Evolutionary conservation across 2,797 vertebrate species (phyloP).

Genomic region (Octomys mimax): DNA sequence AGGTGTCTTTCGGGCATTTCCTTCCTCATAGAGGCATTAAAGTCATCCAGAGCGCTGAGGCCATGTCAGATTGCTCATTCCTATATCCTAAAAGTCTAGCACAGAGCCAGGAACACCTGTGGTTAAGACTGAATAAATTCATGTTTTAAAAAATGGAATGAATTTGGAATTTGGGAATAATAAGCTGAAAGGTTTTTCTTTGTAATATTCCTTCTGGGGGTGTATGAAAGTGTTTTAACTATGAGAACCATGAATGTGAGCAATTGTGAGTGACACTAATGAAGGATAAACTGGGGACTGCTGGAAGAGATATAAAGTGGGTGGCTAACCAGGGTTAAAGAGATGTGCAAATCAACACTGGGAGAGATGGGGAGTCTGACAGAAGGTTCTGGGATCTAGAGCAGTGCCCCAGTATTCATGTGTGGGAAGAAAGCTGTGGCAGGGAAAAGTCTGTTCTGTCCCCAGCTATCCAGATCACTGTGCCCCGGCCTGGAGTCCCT

Average conservation of each 20-base stretch:
- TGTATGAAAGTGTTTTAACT: slow-evolving; percentile 21
- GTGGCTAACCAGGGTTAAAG: background rate
- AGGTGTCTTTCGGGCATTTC: background rate
- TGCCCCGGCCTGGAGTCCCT: background rate
- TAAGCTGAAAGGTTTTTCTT: slow-evolving; percentile 47
- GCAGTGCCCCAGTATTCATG: background rate
- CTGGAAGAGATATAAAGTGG: background rate
- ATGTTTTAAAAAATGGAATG: background rate
- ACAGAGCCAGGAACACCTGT: background rate
- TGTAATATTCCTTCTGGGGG: background rate
- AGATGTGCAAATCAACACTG: background rate
- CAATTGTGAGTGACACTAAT: background rate
- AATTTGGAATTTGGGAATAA: slow-evolving; percentile 59
- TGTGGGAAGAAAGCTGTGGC: background rate
- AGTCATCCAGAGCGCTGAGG: background rate
- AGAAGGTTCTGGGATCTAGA: background rate
- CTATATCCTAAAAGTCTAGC: background rate
- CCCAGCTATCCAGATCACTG: background rate
- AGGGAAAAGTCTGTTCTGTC: background rate
- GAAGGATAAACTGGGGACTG: background rate
- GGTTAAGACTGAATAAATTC: slow-evolving; percentile 4
- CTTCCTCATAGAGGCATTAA: background rate
- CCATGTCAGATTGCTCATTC: background rate
- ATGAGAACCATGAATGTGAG: background rate
- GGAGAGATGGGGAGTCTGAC: background rate